Conservation (phyloP, 1,140 invertebrate genomes). For the Zophobas morio region DNA sequence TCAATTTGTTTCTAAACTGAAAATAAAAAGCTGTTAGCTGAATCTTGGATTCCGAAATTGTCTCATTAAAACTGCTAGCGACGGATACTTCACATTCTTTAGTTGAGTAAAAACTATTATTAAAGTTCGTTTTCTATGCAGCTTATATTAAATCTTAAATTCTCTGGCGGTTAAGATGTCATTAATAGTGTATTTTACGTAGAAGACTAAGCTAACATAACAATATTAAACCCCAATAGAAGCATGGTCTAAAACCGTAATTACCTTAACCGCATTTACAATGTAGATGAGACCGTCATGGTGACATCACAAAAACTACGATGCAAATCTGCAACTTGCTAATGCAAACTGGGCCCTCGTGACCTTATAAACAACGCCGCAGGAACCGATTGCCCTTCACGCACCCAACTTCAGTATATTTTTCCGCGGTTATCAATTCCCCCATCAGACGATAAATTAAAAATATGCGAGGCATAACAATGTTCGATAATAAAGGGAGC, state of each 20-base stretch:
- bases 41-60: too few relatives aligned
- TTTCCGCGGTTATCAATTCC: slow-evolving; percentile 33
- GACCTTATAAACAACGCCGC: slow-evolving; percentile 29
- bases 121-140: slow-evolving; percentile 23
- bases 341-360: slow-evolving; percentile 40
- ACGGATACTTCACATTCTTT: not conserved
- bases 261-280: slow-evolving; percentile 38
- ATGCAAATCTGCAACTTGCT: slow-evolving; percentile 34
- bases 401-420: slow-evolving; percentile 13
- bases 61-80: not conserved
- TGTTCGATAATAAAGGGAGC: slow-evolving; percentile 46
- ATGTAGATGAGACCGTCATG: slow-evolving; percentile 32
- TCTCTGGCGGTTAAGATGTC: slow-evolving; percentile 24
- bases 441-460: slow-evolving; percentile 33
- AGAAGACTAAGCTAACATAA: slow-evolving; percentile 34
- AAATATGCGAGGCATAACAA: slow-evolving; percentile 34
- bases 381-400: slow-evolving; percentile 18
- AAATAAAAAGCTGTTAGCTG: too few relatives aligned
- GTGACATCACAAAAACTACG: slow-evolving; percentile 35
- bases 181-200: slow-evolving; percentile 35
- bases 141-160: slow-evolving; percentile 42
- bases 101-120: slow-evolving; percentile 10
- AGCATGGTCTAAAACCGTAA: slow-evolving; percentile 39
- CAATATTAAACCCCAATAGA: slow-evolving; percentile 33
- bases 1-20: too few relatives aligned